Evolutionary conservation across 2,113 vertebrate species (phyloP), one percentile per base, ranked within the genome.

Genomic region (Pterocles burchelli): DNA sequence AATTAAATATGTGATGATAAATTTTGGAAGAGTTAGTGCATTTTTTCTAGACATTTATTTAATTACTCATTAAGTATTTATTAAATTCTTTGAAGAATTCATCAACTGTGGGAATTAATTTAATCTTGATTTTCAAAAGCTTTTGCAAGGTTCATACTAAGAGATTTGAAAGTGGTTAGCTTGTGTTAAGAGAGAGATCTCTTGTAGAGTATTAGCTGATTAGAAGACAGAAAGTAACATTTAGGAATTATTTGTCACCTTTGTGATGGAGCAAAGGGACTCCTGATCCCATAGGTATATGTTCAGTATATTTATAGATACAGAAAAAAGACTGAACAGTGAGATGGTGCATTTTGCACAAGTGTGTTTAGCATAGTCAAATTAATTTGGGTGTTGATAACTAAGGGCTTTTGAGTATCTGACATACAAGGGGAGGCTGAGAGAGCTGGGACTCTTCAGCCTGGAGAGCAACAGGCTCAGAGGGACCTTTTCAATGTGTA

Each of bases 51-150:
- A 11, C 5, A 4, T 90, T 59, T 70, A 10, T 49, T 75, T 61
- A 63, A 86, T 79, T 79, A 62, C 68, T 89, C 11, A 55, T 72
- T 72, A 86, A 75, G 6, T 24, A 46, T 67, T 90, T 78, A 18
- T 85, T 74, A 70, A 87, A 71, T 77, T 26, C 46, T 84, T 94
- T 81, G 51, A 95, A 87, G 59, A 77, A 58, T 74, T 93, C 31
- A 71, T 14, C 31, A 85, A 34, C 48, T 7, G 1, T 62, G 22
- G 85, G 57, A 82, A 79, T 88, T 68, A 67, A 78, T 85, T 90
- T 72, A 85, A 55, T 82, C 25, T 70, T 78, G 17, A 10, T 62
- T 90, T 93, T 90, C 46, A 67, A 72, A 88, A 90, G 22, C 20
- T 82, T 85, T 93, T 75, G 61, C 74, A 75, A 55, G 31, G 29